Conservation (phyloP, 2,113 vertebrate genomes). For the Brienomyrus longianalis region DNA sequence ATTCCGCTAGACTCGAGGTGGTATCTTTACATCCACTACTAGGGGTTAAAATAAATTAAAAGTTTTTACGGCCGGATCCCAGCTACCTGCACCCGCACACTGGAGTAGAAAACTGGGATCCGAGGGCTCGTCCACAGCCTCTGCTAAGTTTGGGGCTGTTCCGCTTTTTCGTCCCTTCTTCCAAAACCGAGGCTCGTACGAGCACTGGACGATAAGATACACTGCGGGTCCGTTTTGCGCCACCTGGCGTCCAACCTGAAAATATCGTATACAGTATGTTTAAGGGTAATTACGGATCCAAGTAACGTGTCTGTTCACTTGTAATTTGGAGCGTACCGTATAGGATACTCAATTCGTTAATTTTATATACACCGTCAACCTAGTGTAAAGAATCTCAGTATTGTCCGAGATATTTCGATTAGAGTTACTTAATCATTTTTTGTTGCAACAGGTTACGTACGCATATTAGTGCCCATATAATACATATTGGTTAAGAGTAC, state of each 20-base stretch:
- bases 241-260: constrained; percentile 42
- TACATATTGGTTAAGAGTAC: not conserved
- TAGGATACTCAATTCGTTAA: not conserved
- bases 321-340: not conserved
- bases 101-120: not conserved
- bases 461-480: not conserved
- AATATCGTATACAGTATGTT: not conserved
- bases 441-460: not conserved
- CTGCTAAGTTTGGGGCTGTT: not conserved
- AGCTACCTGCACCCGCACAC: constrained; percentile 25
- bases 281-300: not conserved
- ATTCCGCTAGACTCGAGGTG: constrained; percentile 50
- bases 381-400: not conserved
- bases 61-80: not conserved
- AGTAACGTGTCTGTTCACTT: not conserved
- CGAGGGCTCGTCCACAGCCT: constrained; percentile 13
- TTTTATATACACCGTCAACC: not conserved
- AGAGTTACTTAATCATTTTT: not conserved
- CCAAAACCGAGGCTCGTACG: constrained; percentile 26
- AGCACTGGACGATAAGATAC: constrained; percentile 43
- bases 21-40: constrained; percentile 53
- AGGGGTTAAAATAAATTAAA: constrained; percentile 5
- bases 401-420: not conserved
- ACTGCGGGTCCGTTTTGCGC: constrained; percentile 42
- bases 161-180: constrained; percentile 28